Evolutionary conservation across 1,140 invertebrate species (phyloP), one percentile per base, ranked within the genome.

Genomic region (Macrobrachium rosenbergii): DNA sequence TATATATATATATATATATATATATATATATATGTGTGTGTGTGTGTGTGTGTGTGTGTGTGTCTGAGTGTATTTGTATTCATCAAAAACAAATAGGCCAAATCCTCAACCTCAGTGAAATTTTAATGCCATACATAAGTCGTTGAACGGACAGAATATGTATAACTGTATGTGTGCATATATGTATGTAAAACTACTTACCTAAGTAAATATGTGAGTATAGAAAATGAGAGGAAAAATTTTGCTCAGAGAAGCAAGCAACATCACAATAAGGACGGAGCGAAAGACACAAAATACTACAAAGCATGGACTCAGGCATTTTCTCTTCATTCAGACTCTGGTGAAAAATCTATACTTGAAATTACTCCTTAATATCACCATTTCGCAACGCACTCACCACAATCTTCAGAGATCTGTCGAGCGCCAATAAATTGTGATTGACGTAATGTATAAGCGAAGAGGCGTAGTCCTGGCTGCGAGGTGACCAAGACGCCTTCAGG

Each of bases 401-500:
- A 21, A 23, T 69, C 19, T 58, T 60, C n/a, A 82, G 69, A 8
- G 67, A 82, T 6, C 28, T 14, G 58, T 69, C 64, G 43, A 73
- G n/a, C 10, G 37, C 58, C 23, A 21, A 19, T 11, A 60, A 10
- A 8, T 43, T 52, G 37, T 76, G 17, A 23, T 21, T 52, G 60
- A n/a, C 76, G 43, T 76, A 67, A 21, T 84, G 45, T 12, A 78
- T 16, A n/a, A 78, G 28, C n/a, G 83, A 78, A 17, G 73, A 64
- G 37, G 77, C 8, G 10, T 37, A 52, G 62, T 84, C 75, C 12
- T 28, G 2, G 2, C 75, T 28, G 14, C 43, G 28, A n/a, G 60
- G 58, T 12, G 83, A 78, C 83, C 83, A 84, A 2, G 83, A 77
- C 19, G 78, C 83, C 37, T 84, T 84, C 37, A 84, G 52, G 23